phyloP scores from a whole-genome alignment of 2,797 vertebrate species.

The Amazona finschi region DNA sequence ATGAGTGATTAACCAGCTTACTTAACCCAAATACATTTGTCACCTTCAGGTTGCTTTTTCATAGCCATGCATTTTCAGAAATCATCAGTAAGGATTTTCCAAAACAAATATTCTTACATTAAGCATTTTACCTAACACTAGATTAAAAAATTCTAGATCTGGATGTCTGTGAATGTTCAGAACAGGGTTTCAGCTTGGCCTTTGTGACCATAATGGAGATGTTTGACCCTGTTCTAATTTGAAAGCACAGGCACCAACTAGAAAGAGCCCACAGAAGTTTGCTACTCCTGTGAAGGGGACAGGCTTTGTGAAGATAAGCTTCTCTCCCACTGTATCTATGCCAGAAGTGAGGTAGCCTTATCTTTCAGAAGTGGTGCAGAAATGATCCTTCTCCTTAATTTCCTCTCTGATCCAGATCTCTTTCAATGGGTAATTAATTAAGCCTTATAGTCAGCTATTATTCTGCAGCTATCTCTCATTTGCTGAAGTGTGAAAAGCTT shows the following conservation, averaged over 20 bases:
- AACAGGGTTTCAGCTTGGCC: not conserved
- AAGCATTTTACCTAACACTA: not conserved
- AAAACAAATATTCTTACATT: not conserved
- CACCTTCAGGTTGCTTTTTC: not conserved
- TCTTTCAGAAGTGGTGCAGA: not conserved
- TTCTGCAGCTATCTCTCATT: not conserved
- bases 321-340: not conserved
- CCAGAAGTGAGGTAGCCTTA: not conserved
- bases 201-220: not conserved
- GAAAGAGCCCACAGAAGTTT: not conserved
- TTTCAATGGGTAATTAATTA: not conserved
- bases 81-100: not conserved
- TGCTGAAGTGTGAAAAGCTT: not conserved
- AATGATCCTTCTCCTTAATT: not conserved
- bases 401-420: not conserved
- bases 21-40: not conserved
- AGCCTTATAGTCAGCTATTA: not conserved
- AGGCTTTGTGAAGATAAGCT: not conserved
- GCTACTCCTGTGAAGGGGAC: not conserved
- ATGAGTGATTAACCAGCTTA: not conserved
- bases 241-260: not conserved
- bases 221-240: not conserved
- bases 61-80: not conserved
- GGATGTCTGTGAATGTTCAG: not conserved
- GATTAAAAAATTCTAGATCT: not conserved